A percentile compares a stretch with the other conserved stretches of the same genome.
Conservation (phyloP, 2,888 invertebrate genomes). For the Lysandra bellargus region DNA sequence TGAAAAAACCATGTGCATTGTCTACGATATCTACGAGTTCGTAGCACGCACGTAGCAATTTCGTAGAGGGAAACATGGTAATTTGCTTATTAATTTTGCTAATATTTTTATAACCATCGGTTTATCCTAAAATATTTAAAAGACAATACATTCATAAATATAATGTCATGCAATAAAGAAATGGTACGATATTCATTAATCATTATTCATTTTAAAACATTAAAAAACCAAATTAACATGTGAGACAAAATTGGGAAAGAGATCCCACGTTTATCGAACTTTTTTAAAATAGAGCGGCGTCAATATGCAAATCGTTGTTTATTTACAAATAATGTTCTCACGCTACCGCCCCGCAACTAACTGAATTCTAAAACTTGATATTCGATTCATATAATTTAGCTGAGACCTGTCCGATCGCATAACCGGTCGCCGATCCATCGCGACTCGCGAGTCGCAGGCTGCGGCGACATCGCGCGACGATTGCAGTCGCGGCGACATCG, state of each 20-base stretch:
- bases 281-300: slow-evolving; percentile 25
- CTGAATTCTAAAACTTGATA: slow-evolving; percentile 58
- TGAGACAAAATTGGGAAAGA: slow-evolving; percentile 5
- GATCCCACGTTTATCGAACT: slow-evolving; percentile 17
- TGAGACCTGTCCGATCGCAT: slow-evolving; percentile 55
- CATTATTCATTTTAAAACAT: neutral
- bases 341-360: slow-evolving; percentile 50
- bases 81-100: neutral
- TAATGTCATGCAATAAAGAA: neutral
- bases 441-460: slow-evolving; percentile 47
- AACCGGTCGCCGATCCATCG: slow-evolving; percentile 42
- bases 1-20: neutral
- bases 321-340: slow-evolving; percentile 49
- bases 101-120: neutral
- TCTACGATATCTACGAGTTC: neutral
- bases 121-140: neutral
- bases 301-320: slow-evolving; percentile 30
- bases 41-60: slow-evolving; percentile 7
- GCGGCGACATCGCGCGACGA: slow-evolving; percentile 49
- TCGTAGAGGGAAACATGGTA: neutral
- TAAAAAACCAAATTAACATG: slow-evolving; percentile 9
- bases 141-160: neutral
- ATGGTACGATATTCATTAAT: neutral
- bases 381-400: slow-evolving; percentile 60
- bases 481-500: slow-evolving; percentile 56